A percentile compares a stretch with the other conserved stretches of the same genome.
Evolutionary conservation across 2,888 invertebrate genomes (phyloP).

Genomic region (Spialia ferax): DNA sequence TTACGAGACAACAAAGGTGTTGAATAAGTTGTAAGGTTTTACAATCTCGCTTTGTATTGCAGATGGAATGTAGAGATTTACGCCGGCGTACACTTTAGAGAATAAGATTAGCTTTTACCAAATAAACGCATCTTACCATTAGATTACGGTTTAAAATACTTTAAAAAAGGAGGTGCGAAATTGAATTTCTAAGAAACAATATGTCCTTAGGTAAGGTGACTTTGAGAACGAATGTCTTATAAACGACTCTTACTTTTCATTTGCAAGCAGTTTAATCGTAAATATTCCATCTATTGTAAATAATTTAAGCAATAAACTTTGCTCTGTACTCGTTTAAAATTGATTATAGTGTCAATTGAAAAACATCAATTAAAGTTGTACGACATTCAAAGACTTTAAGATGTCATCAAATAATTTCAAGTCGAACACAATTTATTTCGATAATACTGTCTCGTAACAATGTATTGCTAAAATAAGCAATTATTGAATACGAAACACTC

Average conservation of each 20-base stretch:
- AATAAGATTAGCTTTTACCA: slow-evolving; percentile 19
- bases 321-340: neutral
- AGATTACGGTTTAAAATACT: no score
- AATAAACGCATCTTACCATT: neutral
- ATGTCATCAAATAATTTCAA: neutral
- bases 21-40: slow-evolving; percentile 38
- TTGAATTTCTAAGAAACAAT: slow-evolving; percentile 2
- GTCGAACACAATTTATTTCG: neutral
- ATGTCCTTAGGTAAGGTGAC: slow-evolving; percentile 2
- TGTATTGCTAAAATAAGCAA: neutral
- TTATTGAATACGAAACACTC: no score
- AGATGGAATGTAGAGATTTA: slow-evolving; percentile 34
- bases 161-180: neutral
- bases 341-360: neutral
- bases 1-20: slow-evolving; percentile 61
- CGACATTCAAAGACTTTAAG: neutral
- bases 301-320: neutral
- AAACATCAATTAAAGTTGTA: neutral
- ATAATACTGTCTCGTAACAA: neutral
- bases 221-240: neutral
- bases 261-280: neutral
- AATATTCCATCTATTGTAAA: neutral
- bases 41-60: slow-evolving; percentile 28
- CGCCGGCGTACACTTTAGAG: slow-evolving; percentile 10
- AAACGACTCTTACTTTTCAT: neutral